Evolutionary conservation across 1,140 invertebrate genomes (phyloP).

Genomic region (Melipona quadrifasciata): DNA sequence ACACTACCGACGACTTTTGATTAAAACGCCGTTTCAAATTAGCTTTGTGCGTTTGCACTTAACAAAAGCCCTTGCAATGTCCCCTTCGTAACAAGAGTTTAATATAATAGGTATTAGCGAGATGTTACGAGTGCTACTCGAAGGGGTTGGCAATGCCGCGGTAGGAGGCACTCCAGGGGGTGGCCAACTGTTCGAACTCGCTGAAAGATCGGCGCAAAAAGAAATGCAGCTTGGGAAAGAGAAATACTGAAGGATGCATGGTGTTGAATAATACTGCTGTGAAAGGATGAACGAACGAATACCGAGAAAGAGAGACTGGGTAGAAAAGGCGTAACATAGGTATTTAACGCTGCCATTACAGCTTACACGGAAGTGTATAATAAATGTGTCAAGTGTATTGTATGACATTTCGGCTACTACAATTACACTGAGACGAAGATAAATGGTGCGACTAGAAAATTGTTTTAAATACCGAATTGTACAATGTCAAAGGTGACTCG

Average conservation of each 20-base stretch:
- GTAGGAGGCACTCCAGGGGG: conserved; percentile 29
- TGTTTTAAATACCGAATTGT: background rate
- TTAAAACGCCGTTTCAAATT: conserved; percentile 61
- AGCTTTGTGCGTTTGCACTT: conserved; percentile 66
- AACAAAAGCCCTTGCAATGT: conserved; percentile 46
- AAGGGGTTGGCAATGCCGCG: conserved; percentile 49
- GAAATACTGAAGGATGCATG: background rate
- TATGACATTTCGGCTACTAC: no score
- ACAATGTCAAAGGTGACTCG: no score
- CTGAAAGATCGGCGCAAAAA: conserved; percentile 5
- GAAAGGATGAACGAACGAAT: background rate
- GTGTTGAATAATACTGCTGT: background rate
- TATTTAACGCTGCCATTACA: no score
- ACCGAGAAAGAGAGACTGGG: no score
- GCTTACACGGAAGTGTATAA: no score
- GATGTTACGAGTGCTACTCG: conserved; percentile 58
- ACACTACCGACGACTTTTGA: conserved; percentile 67
- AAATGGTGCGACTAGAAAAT: background rate
- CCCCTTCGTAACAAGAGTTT: conserved; percentile 49
- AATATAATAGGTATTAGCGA: conserved; percentile 65
- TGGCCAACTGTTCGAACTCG: conserved; percentile 55
- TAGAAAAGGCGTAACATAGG: no score
- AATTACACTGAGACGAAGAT: no score
- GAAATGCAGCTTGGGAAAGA: background rate
- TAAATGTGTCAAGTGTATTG: no score